Evolutionary conservation across 2,113 vertebrate species (phyloP).

Genomic region (Austrofundulus limnaeus): DNA sequence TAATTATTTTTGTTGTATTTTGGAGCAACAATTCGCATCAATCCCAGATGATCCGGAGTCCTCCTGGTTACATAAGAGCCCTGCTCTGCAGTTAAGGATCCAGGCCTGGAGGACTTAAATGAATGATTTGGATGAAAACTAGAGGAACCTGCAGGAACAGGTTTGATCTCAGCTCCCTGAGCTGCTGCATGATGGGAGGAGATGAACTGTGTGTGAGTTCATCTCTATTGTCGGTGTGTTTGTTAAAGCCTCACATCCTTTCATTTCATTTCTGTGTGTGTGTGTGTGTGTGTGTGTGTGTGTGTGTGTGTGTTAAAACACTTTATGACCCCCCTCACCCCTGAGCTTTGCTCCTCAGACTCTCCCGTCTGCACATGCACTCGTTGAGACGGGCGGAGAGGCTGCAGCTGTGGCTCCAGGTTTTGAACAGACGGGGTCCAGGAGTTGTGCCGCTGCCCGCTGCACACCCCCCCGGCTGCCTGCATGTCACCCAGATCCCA

Average conservation of each 20-base stretch:
- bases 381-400: not conserved
- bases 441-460: slow-evolving; percentile 27
- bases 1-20: not conserved
- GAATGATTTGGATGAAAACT: slow-evolving; percentile 2
- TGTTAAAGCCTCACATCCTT: not conserved
- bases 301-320: not conserved
- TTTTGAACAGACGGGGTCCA: not conserved
- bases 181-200: not conserved
- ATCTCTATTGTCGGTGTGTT: not conserved
- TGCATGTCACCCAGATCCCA: slow-evolving; percentile 71
- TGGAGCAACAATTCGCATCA: slow-evolving; percentile 38
- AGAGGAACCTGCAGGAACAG: slow-evolving; percentile 20
- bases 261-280: slow-evolving; percentile 1
- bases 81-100: slow-evolving; percentile 62
- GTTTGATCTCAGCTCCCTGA: slow-evolving; percentile 4
- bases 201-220: slow-evolving; percentile 16
- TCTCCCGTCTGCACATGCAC: not conserved
- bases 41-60: slow-evolving; percentile 41
- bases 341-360: too few species aligned
- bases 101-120: slow-evolving; percentile 15
- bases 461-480: slow-evolving; percentile 52
- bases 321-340: slow-evolving; percentile 11
- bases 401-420: not conserved
- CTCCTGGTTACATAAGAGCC: slow-evolving; percentile 50
- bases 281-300: too few species aligned